Evolutionary conservation across 2,113 vertebrate genomes (phyloP).

Genomic region (Oophaga pumilio): DNA sequence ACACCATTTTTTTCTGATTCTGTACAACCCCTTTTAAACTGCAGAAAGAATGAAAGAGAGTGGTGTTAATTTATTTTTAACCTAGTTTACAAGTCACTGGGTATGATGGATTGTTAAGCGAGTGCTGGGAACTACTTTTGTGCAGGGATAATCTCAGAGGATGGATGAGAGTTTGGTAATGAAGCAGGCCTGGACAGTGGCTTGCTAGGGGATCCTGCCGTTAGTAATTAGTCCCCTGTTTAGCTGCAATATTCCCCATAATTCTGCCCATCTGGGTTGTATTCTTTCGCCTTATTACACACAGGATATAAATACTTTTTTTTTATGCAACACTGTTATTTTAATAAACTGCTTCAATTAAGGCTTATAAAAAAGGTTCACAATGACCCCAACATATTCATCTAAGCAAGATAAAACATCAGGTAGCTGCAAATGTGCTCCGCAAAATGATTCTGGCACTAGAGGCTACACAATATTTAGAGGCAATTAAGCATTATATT

Average conservation of each 20-base stretch:
- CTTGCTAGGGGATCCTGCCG: constrained; percentile 2
- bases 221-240: constrained; percentile 14
- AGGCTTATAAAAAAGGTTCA: constrained; percentile 6
- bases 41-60: background rate
- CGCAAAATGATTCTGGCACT: constrained; percentile 1
- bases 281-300: constrained; percentile 4
- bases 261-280: constrained; percentile 11
- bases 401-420: constrained; percentile 36
- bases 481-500: constrained; percentile 39
- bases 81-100: background rate
- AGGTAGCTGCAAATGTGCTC: constrained; percentile 11
- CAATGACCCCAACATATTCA: constrained; percentile 18
- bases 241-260: constrained; percentile 19
- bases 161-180: background rate
- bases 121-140: background rate
- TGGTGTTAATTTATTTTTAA: background rate
- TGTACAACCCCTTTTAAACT: background rate
- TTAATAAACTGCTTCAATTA: constrained; percentile 27
- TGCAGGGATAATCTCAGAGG: background rate
- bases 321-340: constrained; percentile 27
- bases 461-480: constrained; percentile 25
- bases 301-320: constrained; percentile 17
- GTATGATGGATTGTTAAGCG: constrained; percentile 2
- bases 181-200: background rate
- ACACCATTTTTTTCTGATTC: background rate